These are phyloP conservation scores for Leptinotarsa defecta DNA, from an alignment of 1,140 invertebrate species.

Conservation along the genomic window DNA sequence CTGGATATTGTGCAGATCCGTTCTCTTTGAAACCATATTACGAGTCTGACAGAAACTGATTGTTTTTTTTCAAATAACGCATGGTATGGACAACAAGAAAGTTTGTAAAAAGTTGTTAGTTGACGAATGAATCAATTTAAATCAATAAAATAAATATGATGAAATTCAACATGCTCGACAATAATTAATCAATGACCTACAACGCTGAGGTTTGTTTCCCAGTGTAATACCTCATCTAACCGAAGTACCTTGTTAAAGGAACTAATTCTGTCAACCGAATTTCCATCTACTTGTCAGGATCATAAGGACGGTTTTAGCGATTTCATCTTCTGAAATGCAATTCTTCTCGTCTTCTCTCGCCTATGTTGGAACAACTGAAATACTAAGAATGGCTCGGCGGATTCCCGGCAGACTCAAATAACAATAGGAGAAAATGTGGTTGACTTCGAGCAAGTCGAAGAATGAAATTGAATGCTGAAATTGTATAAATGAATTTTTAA, in stretches of 20 bases:
- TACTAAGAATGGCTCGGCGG: not conserved
- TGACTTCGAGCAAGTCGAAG: slow-evolving; percentile 20
- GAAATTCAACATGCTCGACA: not conserved
- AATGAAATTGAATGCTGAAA: slow-evolving; percentile 29
- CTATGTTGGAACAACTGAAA: not conserved
- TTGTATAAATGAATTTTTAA: slow-evolving; percentile 33
- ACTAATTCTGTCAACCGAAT: slow-evolving; percentile 18
- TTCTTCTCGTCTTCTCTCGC: not conserved
- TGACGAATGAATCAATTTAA: too few relatives aligned
- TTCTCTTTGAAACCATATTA: too few relatives aligned
- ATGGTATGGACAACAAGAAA: too few relatives aligned
- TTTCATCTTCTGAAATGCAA: slow-evolving; percentile 1
- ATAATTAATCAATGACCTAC: too few relatives aligned
- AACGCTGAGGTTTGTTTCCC: not conserved
- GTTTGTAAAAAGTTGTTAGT: too few relatives aligned
- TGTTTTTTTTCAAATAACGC: too few relatives aligned
- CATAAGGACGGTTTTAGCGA: slow-evolving; percentile 19
- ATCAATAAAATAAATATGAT: not conserved
- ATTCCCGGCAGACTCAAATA: slow-evolving; percentile 21
- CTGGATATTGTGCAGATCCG: too few relatives aligned
- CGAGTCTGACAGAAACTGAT: too few relatives aligned
- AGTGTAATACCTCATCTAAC: not conserved
- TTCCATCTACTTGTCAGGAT: slow-evolving; percentile 12
- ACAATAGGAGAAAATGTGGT: slow-evolving; percentile 28
- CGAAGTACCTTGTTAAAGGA: slow-evolving; percentile 4